Evolutionary conservation across 1,140 invertebrate species (phyloP).

Genomic region (Centruroides sculpturatus): DNA sequence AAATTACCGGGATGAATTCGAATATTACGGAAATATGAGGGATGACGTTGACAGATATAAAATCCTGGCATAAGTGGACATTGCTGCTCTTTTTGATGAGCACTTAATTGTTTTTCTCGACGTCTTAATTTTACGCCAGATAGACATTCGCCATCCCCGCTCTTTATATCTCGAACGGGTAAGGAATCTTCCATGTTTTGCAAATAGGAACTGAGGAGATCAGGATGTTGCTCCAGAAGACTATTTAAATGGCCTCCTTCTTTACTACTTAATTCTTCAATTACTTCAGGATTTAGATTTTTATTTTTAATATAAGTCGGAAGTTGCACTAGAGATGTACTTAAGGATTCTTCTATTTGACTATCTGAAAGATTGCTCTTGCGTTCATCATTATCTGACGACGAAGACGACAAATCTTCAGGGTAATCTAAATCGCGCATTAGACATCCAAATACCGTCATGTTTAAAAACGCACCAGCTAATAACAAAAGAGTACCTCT

Average conservation of each 20-base stretch:
- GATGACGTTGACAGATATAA: background rate
- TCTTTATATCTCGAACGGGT: background rate
- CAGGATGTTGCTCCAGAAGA: slow-evolving; percentile 17
- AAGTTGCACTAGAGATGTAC: slow-evolving; percentile 59
- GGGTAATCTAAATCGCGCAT: slow-evolving; percentile 42
- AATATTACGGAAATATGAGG: slow-evolving; percentile 18
- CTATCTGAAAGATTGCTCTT: background rate
- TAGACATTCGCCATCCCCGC: background rate
- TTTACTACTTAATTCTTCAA: slow-evolving; percentile 15
- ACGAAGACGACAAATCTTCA: background rate
- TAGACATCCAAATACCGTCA: slow-evolving; percentile 63
- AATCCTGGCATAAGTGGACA: no score
- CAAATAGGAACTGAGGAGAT: slow-evolving; percentile 14
- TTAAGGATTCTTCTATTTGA: slow-evolving; percentile 34
- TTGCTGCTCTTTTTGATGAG: background rate
- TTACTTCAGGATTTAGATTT: background rate
- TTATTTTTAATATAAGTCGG: slow-evolving; percentile 50
- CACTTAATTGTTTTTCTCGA: background rate
- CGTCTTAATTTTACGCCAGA: background rate
- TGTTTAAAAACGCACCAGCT: slow-evolving; percentile 61
- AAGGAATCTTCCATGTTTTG: background rate
- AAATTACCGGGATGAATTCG: slow-evolving; percentile 29
- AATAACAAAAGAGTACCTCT: slow-evolving; percentile 53
- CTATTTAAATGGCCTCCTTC: slow-evolving; percentile 18
- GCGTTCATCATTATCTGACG: background rate